Base-by-base conservation (phyloP, 2,797 vertebrate species). In the Eulemur coronatus region DNA sequence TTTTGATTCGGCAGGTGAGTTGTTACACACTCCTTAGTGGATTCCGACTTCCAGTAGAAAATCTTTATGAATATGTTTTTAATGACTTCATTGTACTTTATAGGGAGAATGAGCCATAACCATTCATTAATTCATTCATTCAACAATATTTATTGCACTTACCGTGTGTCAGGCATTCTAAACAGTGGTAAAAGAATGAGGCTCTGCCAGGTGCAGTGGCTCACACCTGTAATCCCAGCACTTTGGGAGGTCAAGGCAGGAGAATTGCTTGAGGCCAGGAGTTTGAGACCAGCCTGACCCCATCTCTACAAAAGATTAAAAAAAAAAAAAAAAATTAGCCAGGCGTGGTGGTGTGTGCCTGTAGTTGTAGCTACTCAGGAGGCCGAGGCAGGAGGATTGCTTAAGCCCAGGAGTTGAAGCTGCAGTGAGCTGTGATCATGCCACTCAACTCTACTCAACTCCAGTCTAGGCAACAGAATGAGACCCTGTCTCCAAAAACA, bases 11-110 rank as follows among this genome's bases (percentile, higher is more conserved):
- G 38, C 38, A 38, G 38, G 38, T 38, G 38, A 38, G 38, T 38
- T 38, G 38, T 38, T 38, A 38, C 38, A 38, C 38, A 38, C 38
- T 38, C 38, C 38, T 38, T 38, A 38, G 38, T 38, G 38, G 38
- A 38, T 38, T 38, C 38, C 38, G 4, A 38, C 38, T 38, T 38
- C 38, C 38, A 38, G 38, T 38, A 38, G n/a, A 84, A 90, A 82
- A 87, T 76, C 20, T 84, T 94, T 76, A 72, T 75, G 61, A 84
- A 24, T 78, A 30, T 75, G 65, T 48, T 93, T 65, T 92, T 94
- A 95, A 59, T 82, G 76, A 88, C 46, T 82, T 90, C 38, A 35
- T 82, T 69, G 2, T 96, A 82, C 13, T 84, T 75, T 92, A 59
- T 48, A 72, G 24, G 38, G 86, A 94, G 50, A 84, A 63, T 17